Evolutionary conservation across 2,888 invertebrate genomes (phyloP), one percentile per base, ranked within the genome.

Genomic region (Stegophylla sp.): DNA sequence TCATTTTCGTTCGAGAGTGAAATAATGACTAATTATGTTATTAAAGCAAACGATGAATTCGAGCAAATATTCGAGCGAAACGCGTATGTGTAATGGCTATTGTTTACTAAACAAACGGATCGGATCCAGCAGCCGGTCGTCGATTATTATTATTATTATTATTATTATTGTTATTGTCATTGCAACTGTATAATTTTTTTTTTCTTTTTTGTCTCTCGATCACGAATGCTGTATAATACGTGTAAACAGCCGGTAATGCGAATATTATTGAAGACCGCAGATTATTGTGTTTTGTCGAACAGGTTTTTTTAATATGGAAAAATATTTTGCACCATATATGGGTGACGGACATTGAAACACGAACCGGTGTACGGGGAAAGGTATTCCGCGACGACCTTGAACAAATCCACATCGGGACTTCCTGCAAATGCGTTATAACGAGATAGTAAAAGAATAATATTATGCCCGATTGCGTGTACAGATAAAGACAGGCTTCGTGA

Each of bases 261-360:
- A 34, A 34, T 34, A 34, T 34, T 34, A 7, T 34, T 5, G 7
- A n/a, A n/a, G n/a, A 10, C n/a, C 53, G 56, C 7, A 34, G 3
- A 13, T n/a, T 63, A 23, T 75, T 51, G 63, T 51, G 63, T 64
- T 51, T 45, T 26, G 76, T 28, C 66, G 66, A 56, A 66, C 76
- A 66, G 76, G 76, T 76, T 76, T 67, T 15, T n/a, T n/a, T n/a
- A n/a, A 12, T 43, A 53, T 48, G 34, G 28, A 74, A 74, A 51
- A 53, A 63, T 66, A 45, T 79, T 79, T 34, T 63, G 48, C 45
- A 63, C 79, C 79, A 56, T 79, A 79, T 79, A 79, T 43, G 79
- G 79, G 23, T 51, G 69, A 79, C 41, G 48, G 79, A 51, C 79
- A 71, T 79, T 61, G 61, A 71, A 79, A 79, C 28, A 20, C 45